Base-by-base conservation (phyloP, 2,113 vertebrate species). In the Bos taurus region DNA sequence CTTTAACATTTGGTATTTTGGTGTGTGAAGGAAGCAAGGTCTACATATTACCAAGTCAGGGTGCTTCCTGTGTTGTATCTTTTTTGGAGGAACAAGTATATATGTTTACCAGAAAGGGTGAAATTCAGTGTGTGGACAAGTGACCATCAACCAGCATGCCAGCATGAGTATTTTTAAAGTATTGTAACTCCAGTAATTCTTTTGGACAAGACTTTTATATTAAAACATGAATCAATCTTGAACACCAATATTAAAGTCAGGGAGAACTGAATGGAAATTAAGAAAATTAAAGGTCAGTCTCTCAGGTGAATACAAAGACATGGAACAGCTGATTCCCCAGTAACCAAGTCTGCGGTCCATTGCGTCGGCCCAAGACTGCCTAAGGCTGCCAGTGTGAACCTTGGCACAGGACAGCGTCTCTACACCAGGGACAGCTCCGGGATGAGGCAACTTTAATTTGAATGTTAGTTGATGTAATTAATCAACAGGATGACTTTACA, bases 301-400 rank as follows among this genome's bases (percentile, higher is more conserved):
- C 50, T 59, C 92, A 13, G 81, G 33, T 96, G 52, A 23, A 54
- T 36, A 36, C 21, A 96, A 82, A 96, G 36, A 60, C 91, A 52
- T 96, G 95, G 93, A 93, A 91, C 33, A 97, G 21, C 48, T 96
- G 40, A 21, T 90, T 97, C 54, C 36, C 17, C 54, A 88, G 26
- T 36, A 97, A 23, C 46, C 97, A 98, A 97, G 93, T 98, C 88
- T 98, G 78, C 26, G 90, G 95, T 91, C 96, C 92, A 64, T 56
- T 92, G 96, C 97, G 95, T 95, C 48, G 84, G 77, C 78, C 82
- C 16, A 82, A 93, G 74, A 87, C 60, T 98, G 77, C 81, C 86
- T 15, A 77, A 95, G 71, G 92, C 59, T 97, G 87, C 80, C 88
- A 95, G 5, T 28, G 71, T 96, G 89, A 96, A 97, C 88, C 60